A percentile compares a stretch with the other conserved stretches of the same genome.
Conservation (phyloP, 2,888 invertebrate species). For the Drosophila rellima region DNA sequence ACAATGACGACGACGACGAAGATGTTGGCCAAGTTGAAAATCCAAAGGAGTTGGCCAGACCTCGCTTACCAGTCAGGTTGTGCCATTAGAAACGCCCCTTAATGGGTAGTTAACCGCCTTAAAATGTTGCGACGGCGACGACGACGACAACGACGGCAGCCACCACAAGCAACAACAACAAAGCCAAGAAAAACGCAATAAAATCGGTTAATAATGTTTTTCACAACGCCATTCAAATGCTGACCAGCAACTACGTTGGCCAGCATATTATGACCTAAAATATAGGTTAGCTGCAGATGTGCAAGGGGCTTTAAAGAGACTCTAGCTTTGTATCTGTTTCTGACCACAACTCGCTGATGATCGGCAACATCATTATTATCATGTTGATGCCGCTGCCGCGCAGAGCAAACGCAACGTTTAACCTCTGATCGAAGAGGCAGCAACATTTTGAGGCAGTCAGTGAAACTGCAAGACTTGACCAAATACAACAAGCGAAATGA, state of each 20-base stretch:
- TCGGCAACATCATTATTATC: constrained; percentile 56
- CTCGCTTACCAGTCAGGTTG: constrained; percentile 49
- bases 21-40: constrained; percentile 30
- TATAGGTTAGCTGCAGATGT: constrained; percentile 73
- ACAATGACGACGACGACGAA: constrained; percentile 40
- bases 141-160: constrained; percentile 25
- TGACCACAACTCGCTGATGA: constrained; percentile 51
- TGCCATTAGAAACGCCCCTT: constrained; percentile 81
- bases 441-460: constrained; percentile 39
- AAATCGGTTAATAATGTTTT: constrained; percentile 83
- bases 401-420: constrained; percentile 66
- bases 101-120: constrained; percentile 81
- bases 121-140: constrained; percentile 64
- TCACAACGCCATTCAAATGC: constrained; percentile 79
- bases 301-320: neutral
- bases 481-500: constrained; percentile 41
- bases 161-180: constrained; percentile 7
- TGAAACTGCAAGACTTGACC: constrained; percentile 57
- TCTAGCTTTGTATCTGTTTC: constrained; percentile 2
- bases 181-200: constrained; percentile 65
- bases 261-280: constrained; percentile 69
- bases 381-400: constrained; percentile 40
- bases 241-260: constrained; percentile 45
- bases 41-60: constrained; percentile 53
- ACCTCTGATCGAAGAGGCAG: constrained; percentile 70